These are phyloP conservation scores for Alfaro cultratus DNA, from an alignment of 2,797 vertebrate genomes.

Conservation along the genomic window DNA sequence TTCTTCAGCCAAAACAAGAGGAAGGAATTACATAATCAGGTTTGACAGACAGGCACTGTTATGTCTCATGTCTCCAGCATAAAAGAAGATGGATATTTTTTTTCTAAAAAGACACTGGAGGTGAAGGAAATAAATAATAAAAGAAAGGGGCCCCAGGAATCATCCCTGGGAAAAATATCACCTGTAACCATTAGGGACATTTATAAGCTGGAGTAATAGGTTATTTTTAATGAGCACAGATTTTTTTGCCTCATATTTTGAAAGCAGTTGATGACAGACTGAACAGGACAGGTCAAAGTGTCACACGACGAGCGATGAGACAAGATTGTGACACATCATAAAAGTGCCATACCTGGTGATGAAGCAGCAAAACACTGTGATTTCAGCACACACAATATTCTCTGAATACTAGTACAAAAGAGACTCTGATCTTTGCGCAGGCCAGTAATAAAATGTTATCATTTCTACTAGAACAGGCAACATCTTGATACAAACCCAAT, in stretches of 20 bases:
- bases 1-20: not conserved
- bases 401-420: not conserved
- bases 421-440: not conserved
- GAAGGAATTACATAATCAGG: not conserved
- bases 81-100: not conserved
- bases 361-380: not conserved
- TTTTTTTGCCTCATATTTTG: not conserved
- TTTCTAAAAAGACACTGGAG: not conserved
- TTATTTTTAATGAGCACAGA: not conserved
- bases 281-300: not conserved
- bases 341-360: not conserved
- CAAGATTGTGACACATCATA: not conserved
- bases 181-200: not conserved
- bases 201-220: not conserved
- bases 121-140: not conserved
- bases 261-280: not conserved
- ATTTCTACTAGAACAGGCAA: not conserved
- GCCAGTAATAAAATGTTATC: not conserved
- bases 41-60: not conserved
- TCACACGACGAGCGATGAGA: not conserved
- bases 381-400: not conserved
- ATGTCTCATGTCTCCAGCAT: not conserved
- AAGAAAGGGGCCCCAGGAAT: not conserved
- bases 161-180: not conserved
- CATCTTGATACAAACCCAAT: not conserved